Evolutionary conservation across 1,140 invertebrate genomes (phyloP).

Genomic region (Probaryconus sp.): DNA sequence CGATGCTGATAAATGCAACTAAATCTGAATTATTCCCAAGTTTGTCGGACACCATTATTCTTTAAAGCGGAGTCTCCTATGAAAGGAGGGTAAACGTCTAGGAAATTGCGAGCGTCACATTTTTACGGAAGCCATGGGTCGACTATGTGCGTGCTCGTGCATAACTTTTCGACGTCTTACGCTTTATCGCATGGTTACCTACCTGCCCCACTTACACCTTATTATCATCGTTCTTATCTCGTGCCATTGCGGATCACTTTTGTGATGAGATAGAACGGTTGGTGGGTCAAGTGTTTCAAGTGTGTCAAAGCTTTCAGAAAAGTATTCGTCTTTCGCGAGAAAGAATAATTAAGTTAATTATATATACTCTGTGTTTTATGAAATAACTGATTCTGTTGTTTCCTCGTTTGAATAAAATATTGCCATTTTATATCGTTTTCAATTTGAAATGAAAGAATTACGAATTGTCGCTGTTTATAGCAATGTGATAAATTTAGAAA

Average conservation of each 20-base stretch:
- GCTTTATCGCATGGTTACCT: constrained; percentile 74
- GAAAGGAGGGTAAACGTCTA: constrained; percentile 48
- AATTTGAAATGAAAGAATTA: no score
- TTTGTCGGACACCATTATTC: constrained; percentile 32
- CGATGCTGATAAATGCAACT: no score
- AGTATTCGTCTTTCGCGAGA: constrained; percentile 3
- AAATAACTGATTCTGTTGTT: no score
- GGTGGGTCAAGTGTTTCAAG: constrained; percentile 51
- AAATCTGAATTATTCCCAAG: no score
- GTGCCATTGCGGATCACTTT: constrained; percentile 53
- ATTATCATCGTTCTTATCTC: constrained; percentile 72
- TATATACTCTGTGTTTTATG: not conserved
- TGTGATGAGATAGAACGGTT: constrained; percentile 47
- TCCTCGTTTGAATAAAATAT: no score
- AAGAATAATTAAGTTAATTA: constrained; percentile 9
- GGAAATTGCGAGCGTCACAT: constrained; percentile 50
- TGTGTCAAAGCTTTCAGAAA: constrained; percentile 34
- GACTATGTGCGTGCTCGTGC: constrained; percentile 72
- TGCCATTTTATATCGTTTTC: no score
- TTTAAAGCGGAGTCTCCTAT: constrained; percentile 11
- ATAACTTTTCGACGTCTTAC: constrained; percentile 73
- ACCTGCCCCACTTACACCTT: constrained; percentile 76
- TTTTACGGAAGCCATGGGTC: constrained; percentile 59
- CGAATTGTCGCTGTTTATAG: no score
- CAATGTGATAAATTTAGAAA: constrained; percentile 7